Percentiles rank a stretch among this genome's conserved stretches.
phyloP scores from a whole-genome alignment of 1,140 invertebrate species.

The Zophobas atratus region DNA sequence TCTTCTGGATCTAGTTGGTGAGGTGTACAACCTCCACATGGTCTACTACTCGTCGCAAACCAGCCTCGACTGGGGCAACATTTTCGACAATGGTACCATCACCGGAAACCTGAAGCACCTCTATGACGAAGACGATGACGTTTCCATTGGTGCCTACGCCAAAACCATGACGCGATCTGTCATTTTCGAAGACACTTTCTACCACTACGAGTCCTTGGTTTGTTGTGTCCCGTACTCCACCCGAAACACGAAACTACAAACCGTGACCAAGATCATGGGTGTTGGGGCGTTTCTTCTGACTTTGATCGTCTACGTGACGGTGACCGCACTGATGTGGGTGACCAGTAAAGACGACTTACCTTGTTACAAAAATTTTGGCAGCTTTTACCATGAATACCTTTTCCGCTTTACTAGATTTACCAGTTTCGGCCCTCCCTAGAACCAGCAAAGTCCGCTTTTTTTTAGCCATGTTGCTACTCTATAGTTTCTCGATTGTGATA shows the following conservation, averaged over 20 bases:
- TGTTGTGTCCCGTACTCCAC: conserved; percentile 53
- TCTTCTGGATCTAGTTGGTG: conserved; percentile 53
- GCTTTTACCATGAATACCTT: conserved; percentile 40
- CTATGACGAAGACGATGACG: conserved; percentile 46
- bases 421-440: conserved; percentile 31
- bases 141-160: conserved; percentile 50
- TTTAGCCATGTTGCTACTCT: conserved; percentile 53
- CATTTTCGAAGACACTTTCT: conserved; percentile 48
- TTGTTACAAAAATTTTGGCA: conserved; percentile 39
- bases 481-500: conserved; percentile 43
- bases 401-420: conserved; percentile 36
- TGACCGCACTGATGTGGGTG: conserved; percentile 44
- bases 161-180: conserved; percentile 29
- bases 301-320: conserved; percentile 26
- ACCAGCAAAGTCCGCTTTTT: conserved; percentile 47
- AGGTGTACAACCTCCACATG: conserved; percentile 50
- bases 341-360: conserved; percentile 13
- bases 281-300: conserved; percentile 29
- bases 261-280: neutral
- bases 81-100: conserved; percentile 50
- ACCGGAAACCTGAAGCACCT: conserved; percentile 51
- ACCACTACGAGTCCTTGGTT: conserved; percentile 48
- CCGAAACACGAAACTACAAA: neutral
- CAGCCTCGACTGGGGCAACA: conserved; percentile 47
- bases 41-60: conserved; percentile 43